Percentiles rank a stretch among this genome's conserved stretches.
phyloP scores from a whole-genome alignment of 2,113 vertebrate species.

The Ceuthmochares aereus region DNA sequence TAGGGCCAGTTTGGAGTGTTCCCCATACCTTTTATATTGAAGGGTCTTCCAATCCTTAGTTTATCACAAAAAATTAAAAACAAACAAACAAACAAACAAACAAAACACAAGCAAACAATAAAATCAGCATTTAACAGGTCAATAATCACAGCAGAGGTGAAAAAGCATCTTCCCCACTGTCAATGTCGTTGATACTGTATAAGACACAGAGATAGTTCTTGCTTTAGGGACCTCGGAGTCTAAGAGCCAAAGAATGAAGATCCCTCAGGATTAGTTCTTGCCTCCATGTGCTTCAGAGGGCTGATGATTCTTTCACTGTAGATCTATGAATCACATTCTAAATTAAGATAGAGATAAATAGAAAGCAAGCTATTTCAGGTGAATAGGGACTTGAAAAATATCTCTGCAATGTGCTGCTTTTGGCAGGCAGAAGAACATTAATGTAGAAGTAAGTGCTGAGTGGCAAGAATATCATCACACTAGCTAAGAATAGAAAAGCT shows the following conservation, averaged over 20 bases:
- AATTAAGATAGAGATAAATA: slow-evolving; percentile 57
- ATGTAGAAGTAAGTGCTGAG: slow-evolving; percentile 46
- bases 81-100: no score
- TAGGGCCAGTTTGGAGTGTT: background rate
- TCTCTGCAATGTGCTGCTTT: background rate
- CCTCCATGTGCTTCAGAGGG: slow-evolving; percentile 1
- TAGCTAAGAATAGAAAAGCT: slow-evolving; percentile 62
- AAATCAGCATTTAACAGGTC: slow-evolving; percentile 11
- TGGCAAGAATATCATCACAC: slow-evolving; percentile 38
- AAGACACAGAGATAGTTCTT: background rate
- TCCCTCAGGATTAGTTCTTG: background rate
- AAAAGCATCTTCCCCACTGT: background rate
- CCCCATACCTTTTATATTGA: background rate
- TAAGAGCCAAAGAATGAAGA: background rate
- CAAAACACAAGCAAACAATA: background rate
- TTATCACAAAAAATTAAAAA: background rate
- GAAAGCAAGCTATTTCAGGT: slow-evolving; percentile 68
- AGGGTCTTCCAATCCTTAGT: background rate
- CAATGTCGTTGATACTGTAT: background rate
- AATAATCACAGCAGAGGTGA: background rate
- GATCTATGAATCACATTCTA: slow-evolving; percentile 54
- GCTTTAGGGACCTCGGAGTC: background rate
- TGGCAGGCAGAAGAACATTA: slow-evolving; percentile 56
- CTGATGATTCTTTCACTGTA: slow-evolving; percentile 44
- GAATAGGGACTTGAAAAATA: slow-evolving; percentile 38